Percentiles rank a stretch among this genome's conserved stretches.
phyloP scores from a whole-genome alignment of 1,140 invertebrate genomes.

The Drosophila watanabei region DNA sequence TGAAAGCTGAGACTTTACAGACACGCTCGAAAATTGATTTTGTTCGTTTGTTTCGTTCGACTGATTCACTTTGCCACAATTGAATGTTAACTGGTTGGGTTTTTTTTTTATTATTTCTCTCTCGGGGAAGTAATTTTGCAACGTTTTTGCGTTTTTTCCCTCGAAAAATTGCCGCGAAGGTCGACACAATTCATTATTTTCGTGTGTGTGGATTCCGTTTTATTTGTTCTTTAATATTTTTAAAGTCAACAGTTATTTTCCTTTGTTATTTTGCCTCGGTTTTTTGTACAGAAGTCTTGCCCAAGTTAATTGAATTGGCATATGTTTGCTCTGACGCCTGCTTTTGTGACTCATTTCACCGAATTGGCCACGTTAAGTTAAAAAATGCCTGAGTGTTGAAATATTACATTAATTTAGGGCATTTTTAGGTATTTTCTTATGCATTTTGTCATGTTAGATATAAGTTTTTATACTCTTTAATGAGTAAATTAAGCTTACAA shows the following conservation, averaged over 20 bases:
- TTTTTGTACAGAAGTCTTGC: conserved; percentile 24
- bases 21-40: conserved; percentile 66
- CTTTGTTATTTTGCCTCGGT: conserved; percentile 27
- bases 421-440: background rate
- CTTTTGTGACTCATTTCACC: conserved; percentile 29
- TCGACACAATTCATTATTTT: conserved; percentile 48
- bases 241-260: conserved; percentile 63
- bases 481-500: background rate
- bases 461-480: background rate
- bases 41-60: conserved; percentile 16
- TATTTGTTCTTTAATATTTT: conserved; percentile 69
- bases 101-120: conserved; percentile 26
- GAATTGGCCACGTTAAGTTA: conserved; percentile 7
- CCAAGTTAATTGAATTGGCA: conserved; percentile 39
- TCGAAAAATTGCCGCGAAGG: conserved; percentile 73
- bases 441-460: background rate
- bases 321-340: conserved; percentile 25
- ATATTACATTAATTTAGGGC: background rate
- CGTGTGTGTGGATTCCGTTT: conserved; percentile 31
- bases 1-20: conserved; percentile 46
- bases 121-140: conserved; percentile 61
- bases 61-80: conserved; percentile 56
- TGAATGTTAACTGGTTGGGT: conserved; percentile 13
- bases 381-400: background rate
- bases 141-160: conserved; percentile 65